Evolutionary conservation across 2,888 invertebrate genomes (phyloP), one percentile per base, ranked within the genome.

Genomic region (Minunthozetes semirufus): DNA sequence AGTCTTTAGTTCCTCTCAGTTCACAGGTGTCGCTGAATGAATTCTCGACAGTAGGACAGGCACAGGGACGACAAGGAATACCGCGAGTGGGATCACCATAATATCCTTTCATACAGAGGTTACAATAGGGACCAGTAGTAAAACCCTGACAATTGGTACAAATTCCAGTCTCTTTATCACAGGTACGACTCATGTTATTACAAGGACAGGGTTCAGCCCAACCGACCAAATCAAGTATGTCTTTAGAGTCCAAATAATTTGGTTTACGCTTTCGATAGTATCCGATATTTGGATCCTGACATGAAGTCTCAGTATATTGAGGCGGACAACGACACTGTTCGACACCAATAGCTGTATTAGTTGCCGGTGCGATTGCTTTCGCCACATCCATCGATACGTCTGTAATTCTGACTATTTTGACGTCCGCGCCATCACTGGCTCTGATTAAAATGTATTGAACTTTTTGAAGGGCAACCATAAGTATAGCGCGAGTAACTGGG

Each of bases 381-480:
- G 92, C 93, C 3, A 90, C 89, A 83, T 94, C 94, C 82, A 95
- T 84, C 0, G 91, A 88, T 0, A 92, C 90, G 82, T 92, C 91
- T 75, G 88, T 86, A 19, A 93, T 84, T 29, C 89, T 78, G 17
- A 82, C 81, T 71, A 79, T 79, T 27, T 80, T 80, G 25, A 81
- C 80, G 78, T 88, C 87, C 0, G 87, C 85, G 76, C 87, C 86
- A 76, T 88, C 86, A 0, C 89, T 88, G 1, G 89, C 91, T 71
- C 92, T 86, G 59, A 97, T 85, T 63, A 92, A 87, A 77, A 95
- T 87, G 78, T 90, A 88, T 76, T 91, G 89, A 0, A 98, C 85
- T 80, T 92, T 90, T 81, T 94, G 93, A 76, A 98, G 85, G 0
- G 93, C 91, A n/a, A 94, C 87, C 96, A 98, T 94, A 81, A 98